phyloP scores from a whole-genome alignment of 1,140 invertebrate species.

The Penaeus japonicus region DNA sequence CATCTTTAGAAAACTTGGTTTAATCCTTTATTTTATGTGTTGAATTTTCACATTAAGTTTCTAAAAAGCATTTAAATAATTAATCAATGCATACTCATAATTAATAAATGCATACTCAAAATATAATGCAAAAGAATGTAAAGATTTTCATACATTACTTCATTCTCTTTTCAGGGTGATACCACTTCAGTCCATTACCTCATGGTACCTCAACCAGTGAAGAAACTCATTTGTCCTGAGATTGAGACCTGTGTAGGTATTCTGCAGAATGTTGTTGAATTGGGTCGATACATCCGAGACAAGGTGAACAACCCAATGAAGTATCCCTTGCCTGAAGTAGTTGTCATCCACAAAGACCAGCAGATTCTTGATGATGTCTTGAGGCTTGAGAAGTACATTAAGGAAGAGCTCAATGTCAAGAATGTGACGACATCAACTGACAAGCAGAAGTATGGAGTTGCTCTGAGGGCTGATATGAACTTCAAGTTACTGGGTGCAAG shows the following conservation, averaged over 20 bases:
- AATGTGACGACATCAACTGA: constrained; percentile 88
- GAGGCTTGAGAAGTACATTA: constrained; percentile 84
- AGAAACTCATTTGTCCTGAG: constrained; percentile 79
- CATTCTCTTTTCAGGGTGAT: constrained; percentile 63
- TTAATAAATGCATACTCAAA: too few relatives aligned
- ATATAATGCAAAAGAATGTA: not conserved
- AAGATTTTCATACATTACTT: not conserved
- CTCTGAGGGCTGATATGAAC: constrained; percentile 92
- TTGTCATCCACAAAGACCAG: constrained; percentile 89
- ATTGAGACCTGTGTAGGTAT: constrained; percentile 89
- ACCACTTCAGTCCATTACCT: constrained; percentile 86
- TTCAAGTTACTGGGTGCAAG: constrained; percentile 86
- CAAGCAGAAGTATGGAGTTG: constrained; percentile 92
- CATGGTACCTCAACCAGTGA: constrained; percentile 80
- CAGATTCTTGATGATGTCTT: constrained; percentile 82
- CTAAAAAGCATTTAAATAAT: too few relatives aligned
- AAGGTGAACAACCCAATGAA: constrained; percentile 93
- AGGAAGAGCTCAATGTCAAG: constrained; percentile 94
- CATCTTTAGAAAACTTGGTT: too few relatives aligned
- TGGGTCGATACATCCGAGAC: constrained; percentile 91
- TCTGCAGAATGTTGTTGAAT: constrained; percentile 96
- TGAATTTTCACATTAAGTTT: too few relatives aligned
- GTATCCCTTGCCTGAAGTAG: constrained; percentile 94
- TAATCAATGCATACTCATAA: too few relatives aligned
- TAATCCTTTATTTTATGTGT: too few relatives aligned